A percentile compares a stretch with the other conserved stretches of the same genome.
phyloP scores from a whole-genome alignment of 2,797 vertebrate genomes.

The Allobates femoralis region DNA sequence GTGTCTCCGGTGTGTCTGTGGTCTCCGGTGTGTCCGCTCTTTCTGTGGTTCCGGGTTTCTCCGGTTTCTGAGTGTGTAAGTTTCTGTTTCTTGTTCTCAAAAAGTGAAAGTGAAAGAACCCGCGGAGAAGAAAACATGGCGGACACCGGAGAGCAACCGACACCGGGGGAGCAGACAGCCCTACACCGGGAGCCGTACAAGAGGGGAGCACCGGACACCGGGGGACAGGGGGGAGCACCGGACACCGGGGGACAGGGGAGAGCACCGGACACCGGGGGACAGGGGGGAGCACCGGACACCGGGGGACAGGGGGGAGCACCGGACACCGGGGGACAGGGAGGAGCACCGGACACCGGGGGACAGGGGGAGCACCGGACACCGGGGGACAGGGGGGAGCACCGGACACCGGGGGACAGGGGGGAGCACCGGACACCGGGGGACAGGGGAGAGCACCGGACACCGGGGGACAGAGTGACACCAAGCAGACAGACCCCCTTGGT shows the following conservation, averaged over 20 bases:
- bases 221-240: not conserved
- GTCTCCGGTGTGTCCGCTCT: not conserved
- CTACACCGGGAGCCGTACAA: not conserved
- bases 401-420: too few relatives aligned
- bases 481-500: not conserved
- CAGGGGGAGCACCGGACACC: too few relatives aligned
- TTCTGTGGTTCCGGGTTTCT: not conserved
- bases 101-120: slow-evolving; percentile 31
- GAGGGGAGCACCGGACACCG: not conserved
- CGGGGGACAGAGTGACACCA: not conserved
- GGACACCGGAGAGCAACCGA: not conserved
- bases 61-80: not conserved
- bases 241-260: too few relatives aligned
- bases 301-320: too few relatives aligned
- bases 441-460: slow-evolving; percentile 56
- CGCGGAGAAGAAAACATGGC: not conserved
- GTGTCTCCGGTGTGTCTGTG: not conserved
- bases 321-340: too few relatives aligned
- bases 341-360: too few relatives aligned
- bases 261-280: too few relatives aligned
- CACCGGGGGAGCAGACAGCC: not conserved
- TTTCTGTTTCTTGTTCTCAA: not conserved
- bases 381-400: too few relatives aligned
- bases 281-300: too few relatives aligned
- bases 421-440: too few relatives aligned